phyloP scores from a whole-genome alignment of 2,888 invertebrate genomes.

The Lampropteryx suffumata region DNA sequence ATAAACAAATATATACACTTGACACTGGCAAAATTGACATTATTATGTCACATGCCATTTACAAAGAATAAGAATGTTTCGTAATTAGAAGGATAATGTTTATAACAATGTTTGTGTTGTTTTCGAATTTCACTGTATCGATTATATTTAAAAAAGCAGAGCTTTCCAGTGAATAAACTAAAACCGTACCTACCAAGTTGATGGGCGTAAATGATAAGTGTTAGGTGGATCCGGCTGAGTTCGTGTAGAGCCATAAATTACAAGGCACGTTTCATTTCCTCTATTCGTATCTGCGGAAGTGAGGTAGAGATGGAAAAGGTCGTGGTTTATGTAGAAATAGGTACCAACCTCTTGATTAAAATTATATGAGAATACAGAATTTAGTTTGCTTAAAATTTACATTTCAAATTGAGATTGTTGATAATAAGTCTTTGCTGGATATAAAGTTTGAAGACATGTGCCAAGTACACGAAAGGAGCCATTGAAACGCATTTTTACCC shows the following conservation, averaged over 20 bases:
- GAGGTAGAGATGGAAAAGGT: slow-evolving; percentile 34
- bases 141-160: slow-evolving; percentile 1
- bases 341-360: slow-evolving; percentile 17
- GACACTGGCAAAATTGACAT: no score
- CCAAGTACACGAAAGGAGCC: no score
- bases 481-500: no score
- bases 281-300: slow-evolving; percentile 60
- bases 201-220: slow-evolving; percentile 76
- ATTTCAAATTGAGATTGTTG: neutral
- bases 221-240: slow-evolving; percentile 60
- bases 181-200: slow-evolving; percentile 28
- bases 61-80: no score
- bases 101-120: no score
- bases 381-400: slow-evolving; percentile 4
- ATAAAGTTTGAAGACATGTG: no score
- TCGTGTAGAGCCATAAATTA: slow-evolving; percentile 70
- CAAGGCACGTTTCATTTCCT: slow-evolving; percentile 77
- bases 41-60: no score
- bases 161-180: slow-evolving; percentile 5
- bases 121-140: no score
- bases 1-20: no score
- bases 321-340: slow-evolving; percentile 34
- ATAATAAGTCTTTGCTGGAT: no score
- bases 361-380: slow-evolving; percentile 16
- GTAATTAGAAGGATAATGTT: no score